A percentile compares a stretch with the other conserved stretches of the same genome.
Evolutionary conservation across 2,113 vertebrate genomes (phyloP).

Genomic region (Bothrops jararaca): DNA sequence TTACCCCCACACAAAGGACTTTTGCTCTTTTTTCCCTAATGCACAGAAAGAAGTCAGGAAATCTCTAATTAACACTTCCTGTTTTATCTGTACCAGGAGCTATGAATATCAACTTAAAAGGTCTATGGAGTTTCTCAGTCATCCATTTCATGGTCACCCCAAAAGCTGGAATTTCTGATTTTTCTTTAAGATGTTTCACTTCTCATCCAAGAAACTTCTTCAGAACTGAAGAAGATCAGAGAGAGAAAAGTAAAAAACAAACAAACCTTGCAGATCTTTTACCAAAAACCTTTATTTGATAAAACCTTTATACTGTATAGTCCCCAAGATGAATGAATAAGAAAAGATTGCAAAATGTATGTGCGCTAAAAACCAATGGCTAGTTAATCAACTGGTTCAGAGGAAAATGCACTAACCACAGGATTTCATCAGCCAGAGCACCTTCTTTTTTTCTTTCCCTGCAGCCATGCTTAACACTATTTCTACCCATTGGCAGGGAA

Average conservation of each 20-base stretch:
- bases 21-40: background rate
- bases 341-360: slow-evolving; percentile 33
- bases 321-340: slow-evolving; percentile 17
- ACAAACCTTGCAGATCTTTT: background rate
- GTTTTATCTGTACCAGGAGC: background rate
- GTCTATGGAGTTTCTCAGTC: background rate
- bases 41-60: background rate
- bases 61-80: background rate
- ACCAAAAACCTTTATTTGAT: background rate
- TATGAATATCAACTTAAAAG: background rate
- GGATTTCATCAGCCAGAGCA: rapidly evolving
- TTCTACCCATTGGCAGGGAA: background rate
- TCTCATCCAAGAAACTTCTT: background rate
- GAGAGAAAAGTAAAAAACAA: background rate
- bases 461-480: background rate
- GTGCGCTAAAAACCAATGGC: background rate
- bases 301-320: background rate
- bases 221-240: background rate
- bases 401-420: rapidly evolving
- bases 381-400: too few relatives aligned
- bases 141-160: background rate
- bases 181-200: background rate
- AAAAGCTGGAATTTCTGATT: background rate
- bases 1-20: background rate
- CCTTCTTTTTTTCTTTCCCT: rapidly evolving